A percentile compares a stretch with the other conserved stretches of the same genome.
Conservation (phyloP, 2,888 invertebrate species). For the Sarcophaga carnaria region DNA sequence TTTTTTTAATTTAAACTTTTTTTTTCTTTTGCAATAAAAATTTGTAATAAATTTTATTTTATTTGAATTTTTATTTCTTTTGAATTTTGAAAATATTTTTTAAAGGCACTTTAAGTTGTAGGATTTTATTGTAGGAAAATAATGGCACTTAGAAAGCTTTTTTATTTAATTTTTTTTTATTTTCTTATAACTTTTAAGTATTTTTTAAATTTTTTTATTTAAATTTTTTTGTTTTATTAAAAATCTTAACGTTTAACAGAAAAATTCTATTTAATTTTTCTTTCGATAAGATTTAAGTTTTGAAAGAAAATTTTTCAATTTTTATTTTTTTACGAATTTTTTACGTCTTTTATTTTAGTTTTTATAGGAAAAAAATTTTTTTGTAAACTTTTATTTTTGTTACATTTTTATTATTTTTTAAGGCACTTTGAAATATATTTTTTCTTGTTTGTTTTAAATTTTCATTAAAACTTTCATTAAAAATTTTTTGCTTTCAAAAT, state of each 20-base stretch:
- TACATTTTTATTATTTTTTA: not conserved
- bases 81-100: not conserved
- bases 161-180: conserved; percentile 19
- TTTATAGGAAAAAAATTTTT: no score
- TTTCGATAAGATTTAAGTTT: not conserved
- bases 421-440: conserved; percentile 9
- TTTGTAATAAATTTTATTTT: conserved; percentile 2
- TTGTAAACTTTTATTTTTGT: no score
- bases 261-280: not conserved
- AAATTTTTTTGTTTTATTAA: not conserved
- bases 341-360: not conserved
- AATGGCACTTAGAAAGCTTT: conserved; percentile 53
- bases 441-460: not conserved
- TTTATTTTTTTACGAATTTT: not conserved
- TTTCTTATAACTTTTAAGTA: not conserved
- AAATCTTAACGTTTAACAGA: not conserved
- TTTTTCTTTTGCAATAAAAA: not conserved
- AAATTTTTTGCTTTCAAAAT: not conserved
- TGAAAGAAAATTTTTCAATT: no score
- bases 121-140: not conserved
- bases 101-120: not conserved
- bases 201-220: not conserved
- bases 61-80: conserved; percentile 7
- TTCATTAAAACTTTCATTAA: not conserved
- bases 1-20: conserved; percentile 10